Conservation (phyloP, 2,888 invertebrate genomes). For the Calameuta filiformis region DNA sequence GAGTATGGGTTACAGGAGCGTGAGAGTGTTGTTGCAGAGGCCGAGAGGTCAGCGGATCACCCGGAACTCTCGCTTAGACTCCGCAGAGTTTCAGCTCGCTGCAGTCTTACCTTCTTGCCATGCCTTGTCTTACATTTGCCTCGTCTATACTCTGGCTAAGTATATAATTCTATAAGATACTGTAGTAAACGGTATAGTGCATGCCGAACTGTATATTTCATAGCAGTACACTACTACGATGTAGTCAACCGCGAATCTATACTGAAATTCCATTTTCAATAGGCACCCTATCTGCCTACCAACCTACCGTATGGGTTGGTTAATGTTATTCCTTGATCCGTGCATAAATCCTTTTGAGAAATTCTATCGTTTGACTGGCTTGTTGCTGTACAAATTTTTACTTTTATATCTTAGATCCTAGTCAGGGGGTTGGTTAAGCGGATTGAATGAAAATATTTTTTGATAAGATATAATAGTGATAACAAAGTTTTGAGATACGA, state of each 20-base stretch:
- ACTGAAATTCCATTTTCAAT: slow-evolving; percentile 6
- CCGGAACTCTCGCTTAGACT: slow-evolving; percentile 65
- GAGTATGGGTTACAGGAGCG: slow-evolving; percentile 67
- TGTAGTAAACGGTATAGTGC: neutral
- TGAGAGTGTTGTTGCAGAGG: slow-evolving; percentile 67
- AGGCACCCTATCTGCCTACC: neutral
- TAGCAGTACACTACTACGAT: neutral
- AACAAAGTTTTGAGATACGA: too few species aligned
- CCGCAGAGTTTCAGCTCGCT: slow-evolving; percentile 54
- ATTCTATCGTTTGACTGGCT: neutral
- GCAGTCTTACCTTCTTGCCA: slow-evolving; percentile 23
- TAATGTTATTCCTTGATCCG: neutral
- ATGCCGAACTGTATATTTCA: neutral
- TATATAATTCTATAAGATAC: neutral
- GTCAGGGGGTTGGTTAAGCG: neutral
- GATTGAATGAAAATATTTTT: too few species aligned
- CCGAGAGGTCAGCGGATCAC: slow-evolving; percentile 67
- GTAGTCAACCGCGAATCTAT: neutral
- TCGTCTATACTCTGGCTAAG: neutral
- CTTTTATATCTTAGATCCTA: neutral
- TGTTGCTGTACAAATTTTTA: too few species aligned
- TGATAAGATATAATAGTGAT: too few species aligned
- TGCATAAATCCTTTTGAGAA: neutral
- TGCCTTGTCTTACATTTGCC: slow-evolving; percentile 7
- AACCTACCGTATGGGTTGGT: neutral